Base-by-base conservation (phyloP, 2,888 invertebrate species). In the Trypoxylon attenuatum region DNA sequence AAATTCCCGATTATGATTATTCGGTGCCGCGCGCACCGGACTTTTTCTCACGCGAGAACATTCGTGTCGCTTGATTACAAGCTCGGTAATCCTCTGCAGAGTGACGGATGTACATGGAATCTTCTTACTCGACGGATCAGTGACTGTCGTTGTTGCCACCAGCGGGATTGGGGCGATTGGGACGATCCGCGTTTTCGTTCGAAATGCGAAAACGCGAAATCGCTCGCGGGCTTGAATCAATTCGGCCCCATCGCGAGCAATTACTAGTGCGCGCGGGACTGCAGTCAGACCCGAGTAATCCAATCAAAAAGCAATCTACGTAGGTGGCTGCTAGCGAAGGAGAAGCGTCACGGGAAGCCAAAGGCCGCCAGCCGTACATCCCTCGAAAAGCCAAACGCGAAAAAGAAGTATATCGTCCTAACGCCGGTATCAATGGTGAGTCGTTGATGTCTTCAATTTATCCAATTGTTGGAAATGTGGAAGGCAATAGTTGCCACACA, bases 291-390 rank as follows among this genome's bases (percentile, higher is more conserved):
- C 13, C 33, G 49, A 65, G 60, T 60, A 60, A 68, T 66, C 51
- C 29, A 41, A 50, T 45, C 55, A 60, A 68, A 60, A 68, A 60
- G 54, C 52, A 65, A 65, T 68, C 67, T 65, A 42, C 67, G 41
- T 59, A 54, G 27, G 27, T 43, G 25, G 8, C 38, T 43, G 43
- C 5, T 13, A 33, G 33, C 13, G 33, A 33, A 13, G n/a, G 33
- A 33, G 33, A 33, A 45, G 47, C n/a, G n/a, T n/a, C n/a, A n/a
- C n/a, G n/a, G n/a, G n/a, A n/a, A n/a, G n/a, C n/a, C n/a, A n/a
- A n/a, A n/a, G n/a, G n/a, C n/a, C n/a, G n/a, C n/a, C n/a, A n/a
- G n/a, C n/a, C n/a, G n/a, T n/a, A n/a, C n/a, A n/a, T n/a, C n/a
- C n/a, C n/a, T n/a, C n/a, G n/a, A n/a, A n/a, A n/a, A n/a, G n/a